Evolutionary conservation across 1,140 invertebrate species (phyloP), one percentile per base, ranked within the genome.

Genomic region (Ostrea edulis): DNA sequence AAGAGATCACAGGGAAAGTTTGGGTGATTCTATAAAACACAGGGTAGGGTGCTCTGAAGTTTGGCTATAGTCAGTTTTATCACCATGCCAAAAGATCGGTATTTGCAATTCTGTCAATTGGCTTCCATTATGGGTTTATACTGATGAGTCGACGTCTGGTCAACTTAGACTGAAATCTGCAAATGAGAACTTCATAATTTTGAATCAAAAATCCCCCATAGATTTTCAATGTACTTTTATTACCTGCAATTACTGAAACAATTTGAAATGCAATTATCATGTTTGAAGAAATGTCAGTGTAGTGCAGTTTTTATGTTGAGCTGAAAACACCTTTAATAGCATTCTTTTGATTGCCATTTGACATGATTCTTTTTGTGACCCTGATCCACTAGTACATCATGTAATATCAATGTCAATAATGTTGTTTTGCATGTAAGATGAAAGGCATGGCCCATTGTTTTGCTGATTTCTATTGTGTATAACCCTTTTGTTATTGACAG

Each of bases 401-500:
- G 44, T 83, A 83, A 52, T 83, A 83, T 20, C 44, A 20, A 53
- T 83, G 52, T 83, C 82, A 35, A 4, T 53, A 52, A 52, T 83
- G 22, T 35, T 83, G 52, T 54, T 83, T 83, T 83, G 82, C 68
- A 77, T 77, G 68, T 77, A 9, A 77, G 55, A 77, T 52, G 20
- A 17, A 29, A n/a, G 44, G 52, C 82, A 83, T 54, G 44, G 44
- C 52, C 82, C 11, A 52, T 83, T 83, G 44, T 83, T 51, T 83
- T 54, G 44, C 82, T 77, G 9, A 29, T 77, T 77, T 77, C 68
- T 77, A 77, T 77, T 29, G 68, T 77, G 68, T 77, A 29, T 77
- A 77, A 35, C 68, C 68, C 22, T 77, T 77, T 77, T 77, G n/a
- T 83, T 83, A 53, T 83, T 54, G 52, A 83, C 82, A 83, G 82